A percentile compares a stretch with the other conserved stretches of the same genome.
phyloP scores from a whole-genome alignment of 2,888 invertebrate species.

The Andrena bucephala region DNA sequence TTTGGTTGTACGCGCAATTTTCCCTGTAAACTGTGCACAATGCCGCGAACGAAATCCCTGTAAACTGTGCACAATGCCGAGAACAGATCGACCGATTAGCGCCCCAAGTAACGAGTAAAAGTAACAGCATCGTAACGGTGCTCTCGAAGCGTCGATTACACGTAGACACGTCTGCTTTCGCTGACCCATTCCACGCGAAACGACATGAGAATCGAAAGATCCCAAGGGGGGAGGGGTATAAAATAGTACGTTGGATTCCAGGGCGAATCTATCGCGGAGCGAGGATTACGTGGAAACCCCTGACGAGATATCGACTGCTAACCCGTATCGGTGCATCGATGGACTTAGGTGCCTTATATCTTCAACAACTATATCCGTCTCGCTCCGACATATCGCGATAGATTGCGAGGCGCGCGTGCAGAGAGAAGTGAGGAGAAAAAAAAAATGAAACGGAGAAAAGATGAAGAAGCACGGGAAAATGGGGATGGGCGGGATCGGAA shows the following conservation, averaged over 20 bases:
- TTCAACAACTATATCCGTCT: slow-evolving; percentile 59
- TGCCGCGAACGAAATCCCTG: slow-evolving; percentile 15
- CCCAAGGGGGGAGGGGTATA: not conserved
- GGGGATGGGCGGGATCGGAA: slow-evolving; percentile 41
- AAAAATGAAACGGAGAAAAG: slow-evolving; percentile 24
- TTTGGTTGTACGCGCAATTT: not conserved
- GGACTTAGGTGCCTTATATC: slow-evolving; percentile 66
- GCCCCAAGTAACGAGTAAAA: slow-evolving; percentile 45
- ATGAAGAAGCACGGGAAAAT: slow-evolving; percentile 30
- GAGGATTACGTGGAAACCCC: slow-evolving; percentile 44
- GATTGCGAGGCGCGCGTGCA: slow-evolving; percentile 63
- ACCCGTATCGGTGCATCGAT: slow-evolving; percentile 59
- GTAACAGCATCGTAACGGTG: slow-evolving; percentile 36
- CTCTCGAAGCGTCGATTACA: slow-evolving; percentile 36
- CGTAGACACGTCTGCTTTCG: slow-evolving; percentile 1
- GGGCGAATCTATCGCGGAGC: slow-evolving; percentile 13
- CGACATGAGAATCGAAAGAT: not conserved
- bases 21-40: slow-evolving; percentile 13
- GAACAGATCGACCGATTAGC: slow-evolving; percentile 24
- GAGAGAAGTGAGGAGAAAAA: slow-evolving; percentile 45
- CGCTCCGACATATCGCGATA: slow-evolving; percentile 65
- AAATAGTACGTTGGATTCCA: slow-evolving; percentile 30
- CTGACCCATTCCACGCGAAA: not conserved
- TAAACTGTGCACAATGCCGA: slow-evolving; percentile 7
- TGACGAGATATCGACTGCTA: slow-evolving; percentile 51